Percentiles rank a stretch among this genome's conserved stretches.
Evolutionary conservation across 2,113 vertebrate species (phyloP).

Genomic region (Gambusia holbrooki): DNA sequence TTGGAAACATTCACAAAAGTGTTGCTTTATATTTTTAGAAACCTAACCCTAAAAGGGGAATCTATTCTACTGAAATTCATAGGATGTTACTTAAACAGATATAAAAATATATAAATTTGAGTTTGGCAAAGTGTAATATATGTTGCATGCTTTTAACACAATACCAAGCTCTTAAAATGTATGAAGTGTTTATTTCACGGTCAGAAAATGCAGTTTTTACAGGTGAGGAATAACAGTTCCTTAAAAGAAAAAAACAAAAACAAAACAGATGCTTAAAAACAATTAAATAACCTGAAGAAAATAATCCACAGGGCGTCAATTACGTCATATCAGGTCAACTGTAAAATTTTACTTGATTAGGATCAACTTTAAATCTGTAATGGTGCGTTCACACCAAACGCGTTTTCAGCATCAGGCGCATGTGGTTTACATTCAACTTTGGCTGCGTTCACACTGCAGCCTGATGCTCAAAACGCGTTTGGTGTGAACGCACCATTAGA

Average conservation of each 20-base stretch:
- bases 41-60: background rate
- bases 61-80: background rate
- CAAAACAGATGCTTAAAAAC: background rate
- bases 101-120: background rate
- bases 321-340: background rate
- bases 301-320: background rate
- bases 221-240: background rate
- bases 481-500: background rate
- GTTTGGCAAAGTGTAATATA: background rate
- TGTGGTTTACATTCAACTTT: too few species aligned
- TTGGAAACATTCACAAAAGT: background rate
- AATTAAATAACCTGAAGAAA: background rate
- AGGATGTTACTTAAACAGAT: too few species aligned
- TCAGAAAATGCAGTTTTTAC: slow-evolving; percentile 20
- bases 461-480: too few species aligned
- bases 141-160: background rate
- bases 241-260: background rate
- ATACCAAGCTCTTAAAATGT: background rate
- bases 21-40: background rate
- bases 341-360: background rate
- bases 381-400: too few species aligned
- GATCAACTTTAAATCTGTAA: background rate
- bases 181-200: slow-evolving; percentile 14
- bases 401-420: too few species aligned
- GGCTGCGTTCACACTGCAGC: too few species aligned